Conservation (phyloP, 2,113 vertebrate genomes). For the Ictalurus punctatus region DNA sequence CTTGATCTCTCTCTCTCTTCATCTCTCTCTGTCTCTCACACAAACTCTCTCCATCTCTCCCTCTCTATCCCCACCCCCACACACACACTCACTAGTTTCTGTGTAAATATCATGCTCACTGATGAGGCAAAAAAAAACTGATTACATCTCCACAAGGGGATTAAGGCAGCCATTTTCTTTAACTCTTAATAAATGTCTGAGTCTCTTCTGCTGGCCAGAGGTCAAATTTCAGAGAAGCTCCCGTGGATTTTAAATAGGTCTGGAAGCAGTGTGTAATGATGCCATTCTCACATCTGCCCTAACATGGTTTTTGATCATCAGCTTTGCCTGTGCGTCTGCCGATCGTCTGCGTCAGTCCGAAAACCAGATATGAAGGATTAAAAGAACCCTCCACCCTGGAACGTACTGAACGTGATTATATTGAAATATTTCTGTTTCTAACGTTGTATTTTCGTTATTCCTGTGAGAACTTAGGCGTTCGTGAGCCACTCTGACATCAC, state of each 20-base stretch:
- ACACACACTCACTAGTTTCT: slow-evolving; percentile 59
- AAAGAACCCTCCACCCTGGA: background rate
- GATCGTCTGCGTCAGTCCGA: too few species aligned
- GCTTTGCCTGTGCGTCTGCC: background rate
- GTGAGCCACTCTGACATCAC: background rate
- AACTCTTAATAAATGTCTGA: slow-evolving; percentile 63
- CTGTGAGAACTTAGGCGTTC: background rate
- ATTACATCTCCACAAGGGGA: slow-evolving; percentile 58
- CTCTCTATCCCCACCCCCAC: background rate
- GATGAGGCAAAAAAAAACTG: slow-evolving; percentile 63
- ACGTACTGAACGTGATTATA: background rate
- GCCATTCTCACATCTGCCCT: background rate
- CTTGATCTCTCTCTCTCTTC: background rate
- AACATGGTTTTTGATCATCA: background rate
- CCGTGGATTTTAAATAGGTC: background rate
- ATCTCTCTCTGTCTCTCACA: background rate
- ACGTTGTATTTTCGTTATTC: background rate
- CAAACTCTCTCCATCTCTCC: background rate
- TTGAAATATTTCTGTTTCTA: background rate
- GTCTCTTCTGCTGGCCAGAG: slow-evolving; percentile 46
- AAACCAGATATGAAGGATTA: background rate
- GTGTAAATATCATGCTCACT: slow-evolving; percentile 69
- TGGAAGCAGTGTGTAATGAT: background rate
- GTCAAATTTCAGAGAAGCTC: background rate
- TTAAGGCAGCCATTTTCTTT: slow-evolving; percentile 70